phyloP scores from a whole-genome alignment of 92 coral and sea anemone species.

The Bergia puertoricense region DNA sequence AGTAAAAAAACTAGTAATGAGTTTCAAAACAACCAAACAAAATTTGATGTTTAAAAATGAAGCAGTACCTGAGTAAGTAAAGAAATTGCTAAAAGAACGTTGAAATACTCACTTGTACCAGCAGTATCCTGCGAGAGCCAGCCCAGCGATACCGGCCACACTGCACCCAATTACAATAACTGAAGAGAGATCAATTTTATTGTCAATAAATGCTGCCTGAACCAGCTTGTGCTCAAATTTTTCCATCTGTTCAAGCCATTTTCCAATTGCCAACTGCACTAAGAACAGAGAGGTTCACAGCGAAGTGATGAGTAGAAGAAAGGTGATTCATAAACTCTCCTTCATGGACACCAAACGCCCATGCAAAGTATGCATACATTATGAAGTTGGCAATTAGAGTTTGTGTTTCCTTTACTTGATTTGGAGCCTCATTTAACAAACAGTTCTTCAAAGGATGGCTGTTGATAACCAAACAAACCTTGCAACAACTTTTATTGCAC shows the following conservation, averaged over 20 bases:
- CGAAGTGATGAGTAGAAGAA: not conserved
- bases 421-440: not conserved
- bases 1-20: too few species aligned
- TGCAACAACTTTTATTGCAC: not conserved
- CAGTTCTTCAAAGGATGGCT: not conserved
- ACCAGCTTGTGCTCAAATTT: not conserved
- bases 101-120: conserved; percentile 93
- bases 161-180: conserved; percentile 97
- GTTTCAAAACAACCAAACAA: not conserved
- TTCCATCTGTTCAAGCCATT: not conserved
- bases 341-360: not conserved
- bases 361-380: conserved; percentile 6
- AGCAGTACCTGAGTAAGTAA: not conserved
- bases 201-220: not conserved
- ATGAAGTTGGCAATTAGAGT: not conserved
- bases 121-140: conserved; percentile 98
- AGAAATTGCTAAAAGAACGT: not conserved
- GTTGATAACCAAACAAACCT: conserved; percentile 3
- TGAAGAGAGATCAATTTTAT: conserved; percentile 40
- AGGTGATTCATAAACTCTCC: too few species aligned
- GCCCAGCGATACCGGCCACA: conserved; percentile 96
- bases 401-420: not conserved
- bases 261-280: not conserved
- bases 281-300: not conserved
- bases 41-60: not conserved